Evolutionary conservation across 2,113 vertebrate genomes (phyloP), one percentile per base, ranked within the genome.

Genomic region (Tautogolabrus adspersus): DNA sequence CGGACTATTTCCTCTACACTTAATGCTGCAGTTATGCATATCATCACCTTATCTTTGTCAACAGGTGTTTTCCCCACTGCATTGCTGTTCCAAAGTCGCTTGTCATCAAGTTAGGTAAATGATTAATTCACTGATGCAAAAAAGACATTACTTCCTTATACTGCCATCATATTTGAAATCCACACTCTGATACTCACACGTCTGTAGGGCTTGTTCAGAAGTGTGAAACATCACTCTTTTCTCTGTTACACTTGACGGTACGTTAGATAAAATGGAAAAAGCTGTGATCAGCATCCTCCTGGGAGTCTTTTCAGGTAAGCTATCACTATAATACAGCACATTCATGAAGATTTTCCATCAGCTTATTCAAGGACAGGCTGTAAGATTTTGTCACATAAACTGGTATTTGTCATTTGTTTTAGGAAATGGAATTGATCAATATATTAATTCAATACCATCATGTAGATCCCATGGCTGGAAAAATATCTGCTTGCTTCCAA

Each of bases 241-340:
- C 19, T 52, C 8, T 52, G 7, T 21, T 13, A 52, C 8, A 52
- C 19, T n/a, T 21, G 8, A 8, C 8, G 19, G n/a, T 21, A 21
- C 19, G n/a, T 7, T 8, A 2, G 49, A 52, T 9, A 6, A 51
- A n/a, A 85, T 88, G 83, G 37, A 70, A 3, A 68, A 65, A 60
- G 42, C 68, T 52, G 52, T 77, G 54, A 47, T 11, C 64, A n/a
- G 8, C 85, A 49, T 88, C 52, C 8, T 88, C 44, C 66, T 88
- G 40, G 80, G 65, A 65, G 30, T 42, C 55, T 54, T 86, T 10
- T 57, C 71, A 52, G 83, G 86, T 88, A 30, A 77, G 77, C 12
- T 46, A 21, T 9, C 19, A 21, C 1, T 18, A 52, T n/a, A 10
- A 3, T 10, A 8, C 18, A 19, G 18, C 18, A 19, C 19, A 51